Evolutionary conservation across 1,140 invertebrate genomes (phyloP).

Genomic region (Eciton burchellii): DNA sequence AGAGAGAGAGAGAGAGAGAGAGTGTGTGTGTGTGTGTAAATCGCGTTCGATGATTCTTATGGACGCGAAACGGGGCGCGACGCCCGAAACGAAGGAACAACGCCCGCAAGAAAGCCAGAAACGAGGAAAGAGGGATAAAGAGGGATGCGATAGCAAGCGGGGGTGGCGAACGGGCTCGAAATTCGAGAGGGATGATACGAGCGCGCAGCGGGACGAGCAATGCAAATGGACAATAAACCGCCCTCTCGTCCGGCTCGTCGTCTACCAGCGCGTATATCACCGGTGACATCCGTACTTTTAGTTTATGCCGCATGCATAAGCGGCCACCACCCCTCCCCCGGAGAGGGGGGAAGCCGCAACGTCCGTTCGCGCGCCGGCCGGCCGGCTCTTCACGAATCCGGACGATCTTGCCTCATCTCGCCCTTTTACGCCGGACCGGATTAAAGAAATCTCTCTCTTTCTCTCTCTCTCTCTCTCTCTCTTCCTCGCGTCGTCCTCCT

Average conservation of each 20-base stretch:
- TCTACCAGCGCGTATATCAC: slow-evolving; percentile 76
- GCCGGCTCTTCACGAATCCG: slow-evolving; percentile 64
- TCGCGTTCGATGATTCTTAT: slow-evolving; percentile 40
- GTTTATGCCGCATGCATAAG: slow-evolving; percentile 78
- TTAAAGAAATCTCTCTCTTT: slow-evolving; percentile 45
- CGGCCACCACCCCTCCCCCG: slow-evolving; percentile 69
- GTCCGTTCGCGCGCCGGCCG: slow-evolving; percentile 39
- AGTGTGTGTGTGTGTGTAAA: no score
- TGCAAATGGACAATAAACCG: slow-evolving; percentile 79
- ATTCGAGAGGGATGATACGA: slow-evolving; percentile 64
- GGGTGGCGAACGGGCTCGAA: slow-evolving; percentile 20
- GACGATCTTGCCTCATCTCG: slow-evolving; percentile 31
- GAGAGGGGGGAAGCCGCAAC: slow-evolving; percentile 59
- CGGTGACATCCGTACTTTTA: slow-evolving; percentile 77
- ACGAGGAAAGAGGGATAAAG: slow-evolving; percentile 25
- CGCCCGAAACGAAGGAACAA: slow-evolving; percentile 20
- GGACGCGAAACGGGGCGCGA: neutral
- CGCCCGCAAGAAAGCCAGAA: slow-evolving; percentile 11
- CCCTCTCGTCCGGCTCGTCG: slow-evolving; percentile 67
- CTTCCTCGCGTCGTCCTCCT: neutral
- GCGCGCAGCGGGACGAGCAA: slow-evolving; percentile 64
- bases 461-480: neutral
- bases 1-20: no score
- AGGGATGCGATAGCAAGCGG: slow-evolving; percentile 1
- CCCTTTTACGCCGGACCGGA: slow-evolving; percentile 50